These are phyloP conservation scores for Chrysomallon squamiferum DNA, from an alignment of 1,140 invertebrate genomes.

Conservation along the genomic window DNA sequence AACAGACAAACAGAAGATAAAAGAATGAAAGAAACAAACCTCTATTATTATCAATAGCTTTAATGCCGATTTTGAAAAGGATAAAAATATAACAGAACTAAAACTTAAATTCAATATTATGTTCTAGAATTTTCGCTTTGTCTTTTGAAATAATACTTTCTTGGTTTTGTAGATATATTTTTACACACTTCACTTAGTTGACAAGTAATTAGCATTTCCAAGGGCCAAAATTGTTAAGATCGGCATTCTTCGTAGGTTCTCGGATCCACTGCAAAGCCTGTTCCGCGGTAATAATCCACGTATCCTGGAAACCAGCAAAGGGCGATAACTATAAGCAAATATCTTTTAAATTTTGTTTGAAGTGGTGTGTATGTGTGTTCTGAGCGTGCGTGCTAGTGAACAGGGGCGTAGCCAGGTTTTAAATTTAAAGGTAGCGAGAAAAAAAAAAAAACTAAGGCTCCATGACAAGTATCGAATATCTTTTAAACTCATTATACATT, in stretches of 20 bases:
- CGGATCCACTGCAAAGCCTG: slow-evolving; percentile 22
- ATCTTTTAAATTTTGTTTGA: not conserved
- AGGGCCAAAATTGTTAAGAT: slow-evolving; percentile 13
- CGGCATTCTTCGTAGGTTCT: slow-evolving; percentile 8
- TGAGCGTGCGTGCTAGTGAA: not conserved
- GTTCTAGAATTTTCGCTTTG: no score
- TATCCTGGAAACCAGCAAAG: slow-evolving; percentile 11
- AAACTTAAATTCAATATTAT: no score
- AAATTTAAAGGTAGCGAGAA: not conserved
- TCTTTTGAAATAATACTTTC: no score
- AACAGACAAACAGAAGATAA: no score
- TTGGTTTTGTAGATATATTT: no score
- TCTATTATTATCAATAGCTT: no score
- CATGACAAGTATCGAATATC: not conserved
- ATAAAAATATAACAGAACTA: no score
- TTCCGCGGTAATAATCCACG: slow-evolving; percentile 15
- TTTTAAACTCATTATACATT: not conserved
- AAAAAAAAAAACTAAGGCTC: not conserved
- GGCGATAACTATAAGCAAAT: not conserved
- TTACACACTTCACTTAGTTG: no score
- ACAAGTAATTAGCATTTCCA: slow-evolving; percentile 5
- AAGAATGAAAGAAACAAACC: no score
- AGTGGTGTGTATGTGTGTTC: no score
- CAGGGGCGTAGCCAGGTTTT: not conserved
- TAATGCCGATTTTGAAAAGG: no score